phyloP scores from a whole-genome alignment of 2,797 vertebrate species.

The Labroides dimidiatus region DNA sequence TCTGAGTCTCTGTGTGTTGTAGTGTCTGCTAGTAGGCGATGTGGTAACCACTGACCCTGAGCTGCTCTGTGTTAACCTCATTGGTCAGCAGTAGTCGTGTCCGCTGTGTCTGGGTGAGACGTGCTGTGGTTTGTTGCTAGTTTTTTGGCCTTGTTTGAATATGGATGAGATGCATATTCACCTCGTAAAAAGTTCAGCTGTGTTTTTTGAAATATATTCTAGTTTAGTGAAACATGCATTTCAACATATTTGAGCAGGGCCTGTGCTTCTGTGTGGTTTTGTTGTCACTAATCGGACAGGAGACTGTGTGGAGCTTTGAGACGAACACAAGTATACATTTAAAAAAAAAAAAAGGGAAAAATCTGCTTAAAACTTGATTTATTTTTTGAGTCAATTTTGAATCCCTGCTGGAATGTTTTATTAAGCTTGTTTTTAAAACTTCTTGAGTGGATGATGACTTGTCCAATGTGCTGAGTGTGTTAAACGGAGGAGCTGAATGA shows the following conservation, averaged over 20 bases:
- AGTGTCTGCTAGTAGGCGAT: slow-evolving; percentile 29
- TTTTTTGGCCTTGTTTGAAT: slow-evolving; percentile 31
- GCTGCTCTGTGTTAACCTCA: slow-evolving; percentile 20
- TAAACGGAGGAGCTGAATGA: too few relatives aligned
- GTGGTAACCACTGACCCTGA: slow-evolving; percentile 27
- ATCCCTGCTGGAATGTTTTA: too few relatives aligned
- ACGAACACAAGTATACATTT: background rate
- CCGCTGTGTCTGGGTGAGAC: slow-evolving; percentile 28
- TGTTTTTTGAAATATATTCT: background rate
- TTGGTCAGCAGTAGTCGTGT: slow-evolving; percentile 28
- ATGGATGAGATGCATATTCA: slow-evolving; percentile 47
- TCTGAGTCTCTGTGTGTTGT: slow-evolving; percentile 29
- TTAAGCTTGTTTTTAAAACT: too few relatives aligned
- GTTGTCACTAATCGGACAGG: slow-evolving; percentile 53
- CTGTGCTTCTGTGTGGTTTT: slow-evolving; percentile 38
- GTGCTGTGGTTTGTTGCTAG: slow-evolving; percentile 38
- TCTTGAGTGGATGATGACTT: too few relatives aligned
- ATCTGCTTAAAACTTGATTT: background rate
- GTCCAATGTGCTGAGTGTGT: too few relatives aligned
- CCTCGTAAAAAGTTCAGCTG: background rate
- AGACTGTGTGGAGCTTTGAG: slow-evolving; percentile 65
- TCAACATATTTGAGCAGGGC: slow-evolving; percentile 33
- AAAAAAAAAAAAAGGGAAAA: background rate
- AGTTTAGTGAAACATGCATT: slow-evolving; percentile 24
- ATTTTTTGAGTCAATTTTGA: too few relatives aligned